These are phyloP conservation scores for Larimichthys polyactis DNA, from an alignment of 2,113 vertebrate genomes.

Conservation along the genomic window DNA sequence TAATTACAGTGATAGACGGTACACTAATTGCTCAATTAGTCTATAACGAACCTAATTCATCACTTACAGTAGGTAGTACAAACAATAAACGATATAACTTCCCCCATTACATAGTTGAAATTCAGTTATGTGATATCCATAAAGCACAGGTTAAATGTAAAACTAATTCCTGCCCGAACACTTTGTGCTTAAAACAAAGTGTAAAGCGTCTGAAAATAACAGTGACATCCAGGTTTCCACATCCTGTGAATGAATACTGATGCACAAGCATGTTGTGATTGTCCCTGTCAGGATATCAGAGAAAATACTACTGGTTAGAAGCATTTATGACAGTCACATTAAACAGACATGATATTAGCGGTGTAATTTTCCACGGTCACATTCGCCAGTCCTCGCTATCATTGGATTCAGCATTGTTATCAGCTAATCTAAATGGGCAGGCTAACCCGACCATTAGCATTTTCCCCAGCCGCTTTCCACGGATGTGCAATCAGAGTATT, in stretches of 20 bases:
- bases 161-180: neutral
- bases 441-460: conserved; percentile 59
- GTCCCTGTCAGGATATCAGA: conserved; percentile 18
- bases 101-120: neutral
- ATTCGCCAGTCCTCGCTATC: conserved; percentile 18
- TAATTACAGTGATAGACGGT: neutral
- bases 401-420: conserved; percentile 30
- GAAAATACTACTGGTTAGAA: neutral
- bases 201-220: neutral
- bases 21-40: neutral
- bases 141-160: neutral
- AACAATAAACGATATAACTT: neutral
- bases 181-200: neutral
- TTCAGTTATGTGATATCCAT: neutral
- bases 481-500: conserved; percentile 32
- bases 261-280: neutral
- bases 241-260: neutral
- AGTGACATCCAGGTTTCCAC: neutral
- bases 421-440: conserved; percentile 55
- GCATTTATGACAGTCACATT: conserved; percentile 39
- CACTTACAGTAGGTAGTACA: neutral
- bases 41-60: neutral
- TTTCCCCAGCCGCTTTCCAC: neutral
- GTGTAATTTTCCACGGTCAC: conserved; percentile 9
- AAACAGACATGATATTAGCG: conserved; percentile 38